Percentiles rank a stretch among this genome's conserved stretches.
These are phyloP conservation scores for Cephalopachus bancanus DNA, from an alignment of 2,797 vertebrate genomes.

Conservation along the genomic window DNA sequence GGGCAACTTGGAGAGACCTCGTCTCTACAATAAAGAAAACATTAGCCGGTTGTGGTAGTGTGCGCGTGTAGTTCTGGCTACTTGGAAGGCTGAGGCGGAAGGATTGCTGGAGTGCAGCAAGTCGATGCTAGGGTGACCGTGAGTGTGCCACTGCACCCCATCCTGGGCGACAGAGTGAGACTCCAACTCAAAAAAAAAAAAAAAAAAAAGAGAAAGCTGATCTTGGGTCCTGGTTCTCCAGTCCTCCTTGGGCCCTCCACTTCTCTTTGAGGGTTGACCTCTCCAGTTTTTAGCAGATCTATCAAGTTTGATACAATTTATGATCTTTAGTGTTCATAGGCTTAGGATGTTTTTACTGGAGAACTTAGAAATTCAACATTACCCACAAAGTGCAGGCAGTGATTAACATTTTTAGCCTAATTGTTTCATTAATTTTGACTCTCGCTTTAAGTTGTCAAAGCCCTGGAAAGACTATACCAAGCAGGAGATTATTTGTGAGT, in stretches of 20 bases:
- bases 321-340: background rate
- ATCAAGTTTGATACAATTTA: background rate
- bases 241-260: background rate
- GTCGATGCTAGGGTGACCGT: too few species aligned
- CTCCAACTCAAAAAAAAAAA: too few species aligned
- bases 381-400: background rate
- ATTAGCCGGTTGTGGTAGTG: too few species aligned
- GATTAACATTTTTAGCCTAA: background rate
- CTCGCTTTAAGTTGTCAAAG: background rate
- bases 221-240: background rate
- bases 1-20: too few species aligned
- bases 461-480: background rate
- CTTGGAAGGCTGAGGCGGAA: too few species aligned
- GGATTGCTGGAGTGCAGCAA: too few species aligned
- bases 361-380: conserved; percentile 5
- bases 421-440: background rate
- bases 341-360: background rate
- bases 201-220: background rate
- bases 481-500: background rate
- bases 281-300: background rate
- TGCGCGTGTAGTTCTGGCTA: too few species aligned
- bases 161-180: too few species aligned
- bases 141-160: too few species aligned
- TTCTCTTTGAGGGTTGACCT: background rate
- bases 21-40: too few species aligned